Conservation (phyloP, 2,888 invertebrate genomes). For the Volucella inflata region DNA sequence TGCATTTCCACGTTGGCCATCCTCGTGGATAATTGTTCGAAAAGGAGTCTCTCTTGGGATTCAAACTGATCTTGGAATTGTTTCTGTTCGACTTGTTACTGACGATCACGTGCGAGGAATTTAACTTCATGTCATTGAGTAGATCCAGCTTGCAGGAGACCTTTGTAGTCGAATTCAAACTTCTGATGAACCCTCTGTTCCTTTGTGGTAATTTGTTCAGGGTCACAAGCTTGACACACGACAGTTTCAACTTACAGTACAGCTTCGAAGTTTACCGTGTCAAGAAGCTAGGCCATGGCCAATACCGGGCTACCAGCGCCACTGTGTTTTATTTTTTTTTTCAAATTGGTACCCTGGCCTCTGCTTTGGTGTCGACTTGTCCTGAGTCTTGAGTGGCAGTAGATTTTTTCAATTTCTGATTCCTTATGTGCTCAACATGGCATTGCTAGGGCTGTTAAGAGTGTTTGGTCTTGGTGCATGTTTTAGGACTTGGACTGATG, state of each 20-base stretch:
- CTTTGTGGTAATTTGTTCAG: slow-evolving; percentile 46
- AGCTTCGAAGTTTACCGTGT: slow-evolving; percentile 56
- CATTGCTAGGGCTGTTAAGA: slow-evolving; percentile 90
- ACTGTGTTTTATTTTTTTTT: no score
- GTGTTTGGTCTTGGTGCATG: slow-evolving; percentile 83
- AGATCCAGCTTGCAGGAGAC: slow-evolving; percentile 41
- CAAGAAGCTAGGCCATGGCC: slow-evolving; percentile 43
- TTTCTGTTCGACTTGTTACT: slow-evolving; percentile 87
- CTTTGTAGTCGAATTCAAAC: slow-evolving; percentile 7
- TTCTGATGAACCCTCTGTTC: neutral
- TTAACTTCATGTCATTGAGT: slow-evolving; percentile 86
- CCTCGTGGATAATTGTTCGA: slow-evolving; percentile 81
- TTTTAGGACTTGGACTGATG: slow-evolving; percentile 79
- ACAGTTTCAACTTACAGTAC: slow-evolving; percentile 67
- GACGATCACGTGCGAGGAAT: slow-evolving; percentile 86
- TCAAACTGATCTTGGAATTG: slow-evolving; percentile 87
- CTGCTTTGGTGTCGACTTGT: slow-evolving; percentile 77
- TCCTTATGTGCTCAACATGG: slow-evolving; percentile 84
- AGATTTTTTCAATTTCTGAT: slow-evolving; percentile 72
- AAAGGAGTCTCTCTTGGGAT: slow-evolving; percentile 86
- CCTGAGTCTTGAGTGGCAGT: slow-evolving; percentile 80
- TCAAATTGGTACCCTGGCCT: no score
- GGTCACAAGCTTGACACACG: slow-evolving; percentile 42
- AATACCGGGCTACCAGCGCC: no score
- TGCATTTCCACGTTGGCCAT: slow-evolving; percentile 75